Conservation (phyloP, 2,797 vertebrate genomes). For the Ceryle rudis region DNA sequence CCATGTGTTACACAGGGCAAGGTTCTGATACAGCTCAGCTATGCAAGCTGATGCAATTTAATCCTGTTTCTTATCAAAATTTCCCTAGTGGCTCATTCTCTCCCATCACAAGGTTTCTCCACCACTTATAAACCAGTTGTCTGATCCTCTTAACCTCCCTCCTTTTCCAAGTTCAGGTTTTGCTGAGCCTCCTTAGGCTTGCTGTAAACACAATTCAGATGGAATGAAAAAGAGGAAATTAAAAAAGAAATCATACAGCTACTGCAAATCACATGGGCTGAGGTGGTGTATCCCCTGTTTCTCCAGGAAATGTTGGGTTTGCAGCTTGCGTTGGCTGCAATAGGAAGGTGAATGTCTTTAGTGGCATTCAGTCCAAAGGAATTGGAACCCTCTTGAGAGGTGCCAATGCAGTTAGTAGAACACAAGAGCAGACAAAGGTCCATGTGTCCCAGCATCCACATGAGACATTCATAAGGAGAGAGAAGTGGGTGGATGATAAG, state of each 20-base stretch:
- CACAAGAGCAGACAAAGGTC: not conserved
- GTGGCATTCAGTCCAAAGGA: not conserved
- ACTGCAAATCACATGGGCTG: not conserved
- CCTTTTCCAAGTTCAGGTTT: not conserved
- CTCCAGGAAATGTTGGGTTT: not conserved
- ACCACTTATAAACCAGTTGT: not conserved
- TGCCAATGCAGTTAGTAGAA: not conserved
- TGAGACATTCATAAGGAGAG: not conserved
- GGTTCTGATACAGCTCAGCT: not conserved
- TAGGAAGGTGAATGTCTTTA: not conserved
- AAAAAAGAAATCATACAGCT: not conserved
- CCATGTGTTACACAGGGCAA: not conserved
- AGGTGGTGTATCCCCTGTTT: not conserved
- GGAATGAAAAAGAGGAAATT: conserved; percentile 35
- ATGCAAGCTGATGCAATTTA: not conserved
- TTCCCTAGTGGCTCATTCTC: not conserved
- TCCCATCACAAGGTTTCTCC: not conserved
- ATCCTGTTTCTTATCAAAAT: not conserved
- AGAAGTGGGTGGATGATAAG: not conserved
- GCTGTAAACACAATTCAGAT: not conserved
- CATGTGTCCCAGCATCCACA: not conserved
- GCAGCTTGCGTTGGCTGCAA: not conserved
- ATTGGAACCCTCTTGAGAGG: not conserved
- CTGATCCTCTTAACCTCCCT: conserved; percentile 27
- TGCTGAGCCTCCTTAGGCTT: not conserved